Evolutionary conservation across 2,797 vertebrate species (phyloP).

Genomic region (Phalanger gymnotis): DNA sequence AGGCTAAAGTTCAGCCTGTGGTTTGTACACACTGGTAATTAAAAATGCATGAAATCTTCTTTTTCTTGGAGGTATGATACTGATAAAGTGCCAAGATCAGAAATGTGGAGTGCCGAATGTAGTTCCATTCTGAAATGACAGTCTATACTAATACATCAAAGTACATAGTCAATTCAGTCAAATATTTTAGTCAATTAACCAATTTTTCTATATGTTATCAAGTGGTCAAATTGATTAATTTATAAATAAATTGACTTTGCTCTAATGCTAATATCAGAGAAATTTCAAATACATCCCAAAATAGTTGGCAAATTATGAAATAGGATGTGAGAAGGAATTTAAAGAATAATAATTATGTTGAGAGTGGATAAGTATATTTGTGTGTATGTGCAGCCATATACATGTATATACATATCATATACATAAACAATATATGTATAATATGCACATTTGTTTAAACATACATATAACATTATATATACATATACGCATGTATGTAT

Average conservation of each 20-base stretch:
- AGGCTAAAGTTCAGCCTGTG: not conserved
- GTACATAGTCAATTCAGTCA: not conserved
- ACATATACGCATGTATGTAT: not conserved
- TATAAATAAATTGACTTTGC: not conserved
- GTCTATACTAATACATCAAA: not conserved
- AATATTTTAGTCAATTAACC: not conserved
- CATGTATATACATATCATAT: not conserved
- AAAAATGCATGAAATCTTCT: not conserved
- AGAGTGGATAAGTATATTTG: not conserved
- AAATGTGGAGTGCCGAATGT: not conserved
- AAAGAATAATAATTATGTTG: not conserved
- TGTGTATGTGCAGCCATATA: not conserved
- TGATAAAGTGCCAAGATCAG: not conserved
- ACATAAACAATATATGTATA: not conserved
- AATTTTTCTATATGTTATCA: not conserved
- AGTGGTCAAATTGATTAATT: not conserved
- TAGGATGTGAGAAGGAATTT: not conserved
- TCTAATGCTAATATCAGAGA: not conserved
- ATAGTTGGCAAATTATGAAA: not conserved
- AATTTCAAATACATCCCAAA: not conserved
- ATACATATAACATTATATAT: not conserved
- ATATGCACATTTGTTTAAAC: not conserved
- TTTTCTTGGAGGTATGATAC: not conserved
- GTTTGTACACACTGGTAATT: not conserved
- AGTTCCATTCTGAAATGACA: not conserved